Percentiles rank a stretch among this genome's conserved stretches.
Conservation (phyloP, 1,140 invertebrate genomes). For the Acromyrmex charruanus region DNA sequence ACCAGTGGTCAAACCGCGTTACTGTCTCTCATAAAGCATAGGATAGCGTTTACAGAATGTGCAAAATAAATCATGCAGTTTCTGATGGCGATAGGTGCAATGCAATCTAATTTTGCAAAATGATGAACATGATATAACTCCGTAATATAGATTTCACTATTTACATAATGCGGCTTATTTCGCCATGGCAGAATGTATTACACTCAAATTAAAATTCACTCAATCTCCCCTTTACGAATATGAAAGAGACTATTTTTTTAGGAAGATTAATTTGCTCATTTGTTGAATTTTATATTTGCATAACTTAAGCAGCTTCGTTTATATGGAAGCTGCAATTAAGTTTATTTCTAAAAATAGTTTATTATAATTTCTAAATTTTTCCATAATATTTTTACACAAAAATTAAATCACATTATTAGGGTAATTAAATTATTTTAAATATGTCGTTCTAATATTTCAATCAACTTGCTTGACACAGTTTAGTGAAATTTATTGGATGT, state of each 20-base stretch:
- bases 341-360: not conserved
- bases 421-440: constrained; percentile 4
- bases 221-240: not conserved
- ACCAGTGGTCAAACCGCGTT: constrained; percentile 66
- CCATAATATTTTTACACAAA: not conserved
- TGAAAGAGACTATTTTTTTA: not conserved
- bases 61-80: constrained; percentile 63
- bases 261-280: not conserved
- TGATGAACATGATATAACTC: constrained; percentile 58
- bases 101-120: constrained; percentile 55
- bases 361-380: not conserved
- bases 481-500: constrained; percentile 16
- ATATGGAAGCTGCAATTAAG: not conserved
- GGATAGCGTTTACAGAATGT: constrained; percentile 67
- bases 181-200: constrained; percentile 4
- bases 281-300: not conserved
- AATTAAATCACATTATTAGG: not conserved
- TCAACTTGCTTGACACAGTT: not conserved
- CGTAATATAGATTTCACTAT: constrained; percentile 56
- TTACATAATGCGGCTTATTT: constrained; percentile 35
- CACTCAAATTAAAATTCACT: constrained; percentile 17
- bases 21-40: constrained; percentile 66
- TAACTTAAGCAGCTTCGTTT: not conserved
- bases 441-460: not conserved
- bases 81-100: constrained; percentile 56